Evolutionary conservation across 1,140 invertebrate genomes (phyloP).

Genomic region (Babylonia areolata): DNA sequence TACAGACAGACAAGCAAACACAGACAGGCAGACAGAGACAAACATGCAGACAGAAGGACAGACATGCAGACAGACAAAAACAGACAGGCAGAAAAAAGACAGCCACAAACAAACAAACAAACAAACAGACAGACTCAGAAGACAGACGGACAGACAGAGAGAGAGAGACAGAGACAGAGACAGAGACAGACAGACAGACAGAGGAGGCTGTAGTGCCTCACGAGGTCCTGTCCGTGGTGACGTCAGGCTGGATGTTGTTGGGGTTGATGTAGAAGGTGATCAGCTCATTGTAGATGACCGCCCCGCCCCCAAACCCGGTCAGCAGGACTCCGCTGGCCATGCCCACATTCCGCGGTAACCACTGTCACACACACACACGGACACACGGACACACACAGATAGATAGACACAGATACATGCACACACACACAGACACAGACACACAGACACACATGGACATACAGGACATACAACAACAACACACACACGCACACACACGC

Average conservation of each 20-base stretch:
- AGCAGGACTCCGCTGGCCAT: slow-evolving; percentile 46
- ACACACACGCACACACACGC: too few species aligned
- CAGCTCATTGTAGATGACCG: slow-evolving; percentile 49
- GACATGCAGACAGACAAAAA: not conserved
- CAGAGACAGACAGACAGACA: not conserved
- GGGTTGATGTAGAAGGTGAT: slow-evolving; percentile 50
- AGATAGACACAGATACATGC: too few species aligned
- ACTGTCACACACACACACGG: slow-evolving; percentile 27
- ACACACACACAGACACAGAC: too few species aligned
- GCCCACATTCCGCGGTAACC: slow-evolving; percentile 44
- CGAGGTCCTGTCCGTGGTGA: slow-evolving; percentile 34
- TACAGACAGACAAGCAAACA: not conserved
- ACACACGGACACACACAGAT: too few species aligned
- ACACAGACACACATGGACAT: too few species aligned
- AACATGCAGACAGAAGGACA: not conserved
- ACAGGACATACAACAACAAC: too few species aligned
- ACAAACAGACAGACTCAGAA: not conserved
- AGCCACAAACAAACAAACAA: not conserved
- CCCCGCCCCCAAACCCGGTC: slow-evolving; percentile 50
- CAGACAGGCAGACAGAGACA: not conserved
- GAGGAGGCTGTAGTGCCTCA: not conserved
- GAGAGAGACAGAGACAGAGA: not conserved
- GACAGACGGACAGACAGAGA: not conserved
- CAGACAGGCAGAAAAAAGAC: not conserved
- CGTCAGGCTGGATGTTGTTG: slow-evolving; percentile 42